These are phyloP conservation scores for Phalacrocorax aristotelis DNA, from an alignment of 2,113 vertebrate species.

Conservation along the genomic window DNA sequence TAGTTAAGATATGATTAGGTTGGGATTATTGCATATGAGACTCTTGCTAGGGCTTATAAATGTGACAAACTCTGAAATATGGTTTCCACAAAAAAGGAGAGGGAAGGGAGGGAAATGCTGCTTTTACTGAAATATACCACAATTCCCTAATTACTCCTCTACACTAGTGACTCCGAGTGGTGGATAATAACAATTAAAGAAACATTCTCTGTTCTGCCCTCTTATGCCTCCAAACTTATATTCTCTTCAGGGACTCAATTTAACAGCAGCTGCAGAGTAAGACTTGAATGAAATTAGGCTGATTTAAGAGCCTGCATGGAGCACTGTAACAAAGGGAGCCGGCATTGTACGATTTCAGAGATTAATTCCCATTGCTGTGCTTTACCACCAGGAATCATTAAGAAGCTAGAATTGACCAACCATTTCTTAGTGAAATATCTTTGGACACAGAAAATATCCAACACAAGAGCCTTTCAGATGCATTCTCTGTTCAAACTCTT, in stretches of 20 bases:
- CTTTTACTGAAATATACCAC: constrained; percentile 9
- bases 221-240: constrained; percentile 21
- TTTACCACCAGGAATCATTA: not conserved
- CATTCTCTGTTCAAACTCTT: not conserved
- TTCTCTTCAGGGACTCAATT: constrained; percentile 35
- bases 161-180: constrained; percentile 13
- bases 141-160: constrained; percentile 48
- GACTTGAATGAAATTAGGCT: constrained; percentile 29
- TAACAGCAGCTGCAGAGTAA: constrained; percentile 36
- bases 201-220: constrained; percentile 34
- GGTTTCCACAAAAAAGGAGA: not conserved
- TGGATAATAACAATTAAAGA: constrained; percentile 52
- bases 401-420: not conserved
- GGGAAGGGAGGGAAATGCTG: not conserved
- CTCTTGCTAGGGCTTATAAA: constrained; percentile 17
- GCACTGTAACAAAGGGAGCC: not conserved
- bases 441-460: not conserved
- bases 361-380: not conserved
- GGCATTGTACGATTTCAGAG: not conserved
- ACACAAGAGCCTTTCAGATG: not conserved
- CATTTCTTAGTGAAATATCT: not conserved
- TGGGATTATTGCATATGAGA: constrained; percentile 22
- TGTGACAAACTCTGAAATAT: constrained; percentile 2
- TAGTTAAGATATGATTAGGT: constrained; percentile 35
- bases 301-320: not conserved